These are phyloP conservation scores for Magallana nippona DNA, from an alignment of 2,888 invertebrate genomes.

Conservation along the genomic window DNA sequence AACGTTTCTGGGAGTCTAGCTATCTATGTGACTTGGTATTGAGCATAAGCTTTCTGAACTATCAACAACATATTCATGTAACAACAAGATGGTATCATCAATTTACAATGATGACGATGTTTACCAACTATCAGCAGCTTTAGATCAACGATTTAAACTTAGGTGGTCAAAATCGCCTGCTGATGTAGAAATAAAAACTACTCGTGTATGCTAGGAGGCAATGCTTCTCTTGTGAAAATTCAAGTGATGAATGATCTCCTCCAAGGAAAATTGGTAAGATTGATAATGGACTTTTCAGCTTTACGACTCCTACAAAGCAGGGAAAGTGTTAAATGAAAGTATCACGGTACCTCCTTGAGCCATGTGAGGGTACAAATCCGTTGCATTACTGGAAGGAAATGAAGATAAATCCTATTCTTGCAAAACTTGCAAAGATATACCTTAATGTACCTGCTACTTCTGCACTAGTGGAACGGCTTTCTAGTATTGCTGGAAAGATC, in stretches of 20 bases:
- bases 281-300: not conserved
- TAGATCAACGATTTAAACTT: constrained; percentile 35
- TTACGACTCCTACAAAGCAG: not conserved
- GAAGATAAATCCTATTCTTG: constrained; percentile 40
- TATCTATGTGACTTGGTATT: not conserved
- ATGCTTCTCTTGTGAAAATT: not conserved
- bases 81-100: constrained; percentile 15
- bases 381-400: constrained; percentile 42
- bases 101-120: constrained; percentile 2
- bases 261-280: not conserved
- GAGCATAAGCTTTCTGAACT: not conserved
- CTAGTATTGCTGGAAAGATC: constrained; percentile 48
- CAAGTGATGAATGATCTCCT: no score
- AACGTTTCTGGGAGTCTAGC: constrained; percentile 42
- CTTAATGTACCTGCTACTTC: no score
- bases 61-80: no score
- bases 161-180: constrained; percentile 16
- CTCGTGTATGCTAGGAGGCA: not conserved
- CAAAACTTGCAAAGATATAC: not conserved
- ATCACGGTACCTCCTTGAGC: not conserved
- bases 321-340: constrained; percentile 11
- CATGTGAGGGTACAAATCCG: constrained; percentile 26
- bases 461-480: constrained; percentile 37
- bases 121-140: constrained; percentile 24
- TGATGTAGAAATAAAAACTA: not conserved